A percentile compares a stretch with the other conserved stretches of the same genome.
Conservation (phyloP, 1,140 invertebrate genomes). For the Drosophila gunungcola region DNA sequence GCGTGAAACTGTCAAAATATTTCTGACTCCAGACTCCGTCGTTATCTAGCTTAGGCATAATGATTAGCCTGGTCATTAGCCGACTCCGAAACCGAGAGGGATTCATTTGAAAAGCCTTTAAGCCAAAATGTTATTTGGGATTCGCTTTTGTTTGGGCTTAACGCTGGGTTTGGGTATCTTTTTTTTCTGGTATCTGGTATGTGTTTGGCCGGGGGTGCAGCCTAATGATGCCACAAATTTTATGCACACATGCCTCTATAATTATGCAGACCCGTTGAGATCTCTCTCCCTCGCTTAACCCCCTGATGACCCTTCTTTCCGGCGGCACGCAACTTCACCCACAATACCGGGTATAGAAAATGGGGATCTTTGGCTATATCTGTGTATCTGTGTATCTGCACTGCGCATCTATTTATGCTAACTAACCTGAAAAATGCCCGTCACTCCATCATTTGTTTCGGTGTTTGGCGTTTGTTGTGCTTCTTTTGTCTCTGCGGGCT, state of each 20-base stretch:
- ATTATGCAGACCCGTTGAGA: conserved; percentile 62
- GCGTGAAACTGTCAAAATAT: conserved; percentile 83
- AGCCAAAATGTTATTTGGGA: conserved; percentile 72
- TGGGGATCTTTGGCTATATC: conserved; percentile 13
- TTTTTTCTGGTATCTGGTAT: conserved; percentile 35
- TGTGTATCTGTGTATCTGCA: conserved; percentile 66
- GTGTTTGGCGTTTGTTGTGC: conserved; percentile 40
- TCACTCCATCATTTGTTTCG: conserved; percentile 59
- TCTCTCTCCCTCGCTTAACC: conserved; percentile 10
- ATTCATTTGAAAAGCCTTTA: conserved; percentile 82
- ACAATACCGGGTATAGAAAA: conserved; percentile 17
- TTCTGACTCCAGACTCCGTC: conserved; percentile 60
- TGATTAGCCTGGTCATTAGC: conserved; percentile 81
- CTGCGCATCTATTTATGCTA: conserved; percentile 77
- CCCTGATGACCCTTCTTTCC: conserved; percentile 15
- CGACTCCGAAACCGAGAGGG: conserved; percentile 46
- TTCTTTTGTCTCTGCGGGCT: conserved; percentile 33
- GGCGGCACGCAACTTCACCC: conserved; percentile 34
- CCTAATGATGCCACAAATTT: conserved; percentile 82
- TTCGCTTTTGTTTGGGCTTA: conserved; percentile 46
- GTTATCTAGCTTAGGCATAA: conserved; percentile 77
- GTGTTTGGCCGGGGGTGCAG: conserved; percentile 75
- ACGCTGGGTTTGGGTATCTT: conserved; percentile 20
- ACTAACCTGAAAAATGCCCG: conserved; percentile 65
- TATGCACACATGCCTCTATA: conserved; percentile 77